These are phyloP conservation scores for Poeciliopsis presidionis DNA, from an alignment of 2,797 vertebrate species.

Conservation along the genomic window DNA sequence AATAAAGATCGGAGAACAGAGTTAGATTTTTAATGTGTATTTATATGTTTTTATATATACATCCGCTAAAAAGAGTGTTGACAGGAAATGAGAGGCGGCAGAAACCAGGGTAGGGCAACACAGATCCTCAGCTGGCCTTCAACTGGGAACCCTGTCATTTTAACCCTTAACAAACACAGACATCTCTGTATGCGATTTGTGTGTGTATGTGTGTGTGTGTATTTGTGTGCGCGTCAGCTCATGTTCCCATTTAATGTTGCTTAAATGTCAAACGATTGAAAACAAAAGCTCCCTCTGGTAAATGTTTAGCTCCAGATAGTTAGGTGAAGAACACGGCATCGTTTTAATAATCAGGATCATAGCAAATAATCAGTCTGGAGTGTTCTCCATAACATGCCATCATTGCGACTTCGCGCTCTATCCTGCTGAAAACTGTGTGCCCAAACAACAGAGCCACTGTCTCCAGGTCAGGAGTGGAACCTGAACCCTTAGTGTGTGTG, in stretches of 20 bases:
- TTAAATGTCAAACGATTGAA: conserved; percentile 38
- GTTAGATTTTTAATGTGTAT: background rate
- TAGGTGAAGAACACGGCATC: background rate
- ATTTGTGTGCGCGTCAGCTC: background rate
- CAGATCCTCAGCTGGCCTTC: conserved; percentile 10
- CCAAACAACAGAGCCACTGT: conserved; percentile 68
- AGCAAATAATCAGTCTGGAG: conserved; percentile 15
- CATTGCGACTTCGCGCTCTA: conserved; percentile 9
- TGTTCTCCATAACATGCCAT: conserved; percentile 4
- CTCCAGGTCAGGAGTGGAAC: conserved; percentile 61
- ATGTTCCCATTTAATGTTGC: background rate
- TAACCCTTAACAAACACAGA: conserved; percentile 18
- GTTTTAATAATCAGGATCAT: conserved; percentile 17
- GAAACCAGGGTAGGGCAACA: conserved; percentile 4
- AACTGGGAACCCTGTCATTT: conserved; percentile 7
- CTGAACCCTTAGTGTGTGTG: conserved; percentile 39
- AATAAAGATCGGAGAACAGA: background rate
- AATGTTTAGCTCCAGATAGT: background rate
- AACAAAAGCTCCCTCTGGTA: background rate
- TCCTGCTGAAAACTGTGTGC: conserved; percentile 26
- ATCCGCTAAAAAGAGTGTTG: conserved; percentile 4
- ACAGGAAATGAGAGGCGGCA: conserved; percentile 36
- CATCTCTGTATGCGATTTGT: background rate
- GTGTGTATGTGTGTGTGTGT: background rate
- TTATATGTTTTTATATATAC: background rate